A percentile compares a stretch with the other conserved stretches of the same genome.
Evolutionary conservation across 2,797 vertebrate genomes (phyloP).

Genomic region (Lemur catta): DNA sequence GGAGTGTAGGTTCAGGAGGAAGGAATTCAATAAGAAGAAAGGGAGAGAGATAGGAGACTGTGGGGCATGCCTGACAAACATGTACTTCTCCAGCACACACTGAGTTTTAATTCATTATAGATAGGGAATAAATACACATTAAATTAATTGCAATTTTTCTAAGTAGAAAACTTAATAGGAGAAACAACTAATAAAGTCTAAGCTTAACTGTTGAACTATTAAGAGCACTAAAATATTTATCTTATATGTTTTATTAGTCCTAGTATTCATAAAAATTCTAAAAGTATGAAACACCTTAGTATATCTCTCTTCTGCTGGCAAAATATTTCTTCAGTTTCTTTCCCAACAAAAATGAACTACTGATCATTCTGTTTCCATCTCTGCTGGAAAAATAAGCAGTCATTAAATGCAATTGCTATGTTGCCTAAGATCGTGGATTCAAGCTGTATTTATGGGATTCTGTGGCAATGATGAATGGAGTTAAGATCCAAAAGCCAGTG

Average conservation of each 20-base stretch:
- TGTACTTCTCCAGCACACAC: not conserved
- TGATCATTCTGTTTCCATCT: not conserved
- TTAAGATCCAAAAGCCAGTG: too few relatives aligned
- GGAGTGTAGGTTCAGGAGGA: not conserved
- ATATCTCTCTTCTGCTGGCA: not conserved
- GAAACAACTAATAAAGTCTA: not conserved
- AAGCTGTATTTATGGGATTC: not conserved
- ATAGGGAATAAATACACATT: not conserved
- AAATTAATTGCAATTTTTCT: not conserved
- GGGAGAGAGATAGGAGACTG: not conserved
- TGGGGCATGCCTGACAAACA: not conserved
- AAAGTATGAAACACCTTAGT: not conserved
- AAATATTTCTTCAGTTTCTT: constrained; percentile 3
- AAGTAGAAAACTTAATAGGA: not conserved
- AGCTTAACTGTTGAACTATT: not conserved
- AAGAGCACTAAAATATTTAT: not conserved
- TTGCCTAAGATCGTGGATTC: not conserved
- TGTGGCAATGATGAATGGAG: not conserved
- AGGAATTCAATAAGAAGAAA: not conserved
- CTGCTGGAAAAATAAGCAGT: not conserved
- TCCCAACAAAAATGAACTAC: not conserved
- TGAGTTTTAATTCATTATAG: not conserved
- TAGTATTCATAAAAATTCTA: not conserved
- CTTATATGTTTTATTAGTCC: not conserved
- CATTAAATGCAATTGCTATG: not conserved